Evolutionary conservation across 2,113 vertebrate species (phyloP).

Genomic region (Mesocricetus auratus): DNA sequence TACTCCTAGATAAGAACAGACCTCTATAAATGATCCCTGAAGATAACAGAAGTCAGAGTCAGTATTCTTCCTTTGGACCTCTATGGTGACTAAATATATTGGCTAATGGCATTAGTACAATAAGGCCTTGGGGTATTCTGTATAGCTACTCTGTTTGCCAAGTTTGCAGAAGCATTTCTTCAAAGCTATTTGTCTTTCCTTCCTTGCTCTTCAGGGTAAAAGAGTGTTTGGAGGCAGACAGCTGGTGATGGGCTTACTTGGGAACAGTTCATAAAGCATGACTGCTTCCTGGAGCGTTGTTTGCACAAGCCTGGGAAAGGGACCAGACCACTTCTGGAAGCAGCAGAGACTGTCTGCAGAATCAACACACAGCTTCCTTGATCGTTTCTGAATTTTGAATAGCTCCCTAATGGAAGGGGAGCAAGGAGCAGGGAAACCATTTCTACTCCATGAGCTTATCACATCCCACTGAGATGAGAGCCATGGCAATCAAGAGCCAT

Average conservation of each 20-base stretch:
- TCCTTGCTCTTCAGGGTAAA: constrained; percentile 58
- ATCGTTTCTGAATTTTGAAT: background rate
- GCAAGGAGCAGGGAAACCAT: background rate
- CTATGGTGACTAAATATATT: constrained; percentile 17
- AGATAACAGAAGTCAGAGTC: background rate
- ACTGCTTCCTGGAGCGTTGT: constrained; percentile 76
- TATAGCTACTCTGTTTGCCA: constrained; percentile 60
- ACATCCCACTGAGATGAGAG: background rate
- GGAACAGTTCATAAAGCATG: constrained; percentile 76
- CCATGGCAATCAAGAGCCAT: background rate
- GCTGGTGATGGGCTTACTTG: constrained; percentile 52
- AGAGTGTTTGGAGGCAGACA: constrained; percentile 53
- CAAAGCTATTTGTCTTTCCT: constrained; percentile 73
- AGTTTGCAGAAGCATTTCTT: constrained; percentile 64
- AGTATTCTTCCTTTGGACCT: background rate
- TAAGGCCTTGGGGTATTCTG: background rate
- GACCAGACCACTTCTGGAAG: constrained; percentile 22
- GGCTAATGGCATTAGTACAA: constrained; percentile 63
- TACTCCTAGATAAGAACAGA: background rate
- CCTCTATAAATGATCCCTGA: background rate
- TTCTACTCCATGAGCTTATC: background rate
- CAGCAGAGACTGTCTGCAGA: constrained; percentile 69
- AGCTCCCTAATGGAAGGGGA: constrained; percentile 1
- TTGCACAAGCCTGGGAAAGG: constrained; percentile 56
- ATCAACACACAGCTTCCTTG: constrained; percentile 70